phyloP scores from a whole-genome alignment of 2,797 vertebrate species.

The Passerculus sandwichensis region DNA sequence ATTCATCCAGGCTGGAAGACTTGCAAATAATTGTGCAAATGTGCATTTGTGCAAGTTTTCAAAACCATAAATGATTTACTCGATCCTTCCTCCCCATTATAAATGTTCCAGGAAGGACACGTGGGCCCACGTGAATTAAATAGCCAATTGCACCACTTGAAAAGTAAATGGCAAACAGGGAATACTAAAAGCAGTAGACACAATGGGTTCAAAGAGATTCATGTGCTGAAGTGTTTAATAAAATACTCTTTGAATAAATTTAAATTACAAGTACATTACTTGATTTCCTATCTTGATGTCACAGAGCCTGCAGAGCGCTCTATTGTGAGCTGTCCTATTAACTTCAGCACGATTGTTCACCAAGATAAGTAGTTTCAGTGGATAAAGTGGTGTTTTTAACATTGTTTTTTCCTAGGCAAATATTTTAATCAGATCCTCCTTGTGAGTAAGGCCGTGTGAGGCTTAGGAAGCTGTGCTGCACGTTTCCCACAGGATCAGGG shows the following conservation, averaged over 20 bases:
- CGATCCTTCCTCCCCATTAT: neutral
- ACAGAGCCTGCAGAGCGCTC: conserved; percentile 24
- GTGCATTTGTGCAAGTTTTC: conserved; percentile 6
- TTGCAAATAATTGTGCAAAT: conserved; percentile 33
- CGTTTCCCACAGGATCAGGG: neutral
- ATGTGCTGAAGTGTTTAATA: conserved; percentile 44
- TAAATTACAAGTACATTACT: conserved; percentile 49
- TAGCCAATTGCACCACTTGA: neutral
- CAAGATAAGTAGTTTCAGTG: conserved; percentile 48
- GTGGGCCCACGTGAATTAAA: neutral
- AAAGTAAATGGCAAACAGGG: conserved; percentile 32
- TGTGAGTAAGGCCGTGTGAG: neutral
- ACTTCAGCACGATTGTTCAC: conserved; percentile 4
- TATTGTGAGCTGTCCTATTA: conserved; percentile 41
- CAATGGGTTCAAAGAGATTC: conserved; percentile 41
- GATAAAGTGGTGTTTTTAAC: neutral
- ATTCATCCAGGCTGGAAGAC: neutral
- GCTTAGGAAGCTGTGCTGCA: neutral
- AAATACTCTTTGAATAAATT: conserved; percentile 54
- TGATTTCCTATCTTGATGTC: conserved; percentile 54
- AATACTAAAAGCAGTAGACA: conserved; percentile 43
- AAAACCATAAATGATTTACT: neutral
- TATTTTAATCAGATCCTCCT: neutral
- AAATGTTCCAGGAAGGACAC: neutral
- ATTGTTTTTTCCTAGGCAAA: neutral